A percentile compares a stretch with the other conserved stretches of the same genome.
Evolutionary conservation across 2,113 vertebrate genomes (phyloP).

Genomic region (Labrus mixtus): DNA sequence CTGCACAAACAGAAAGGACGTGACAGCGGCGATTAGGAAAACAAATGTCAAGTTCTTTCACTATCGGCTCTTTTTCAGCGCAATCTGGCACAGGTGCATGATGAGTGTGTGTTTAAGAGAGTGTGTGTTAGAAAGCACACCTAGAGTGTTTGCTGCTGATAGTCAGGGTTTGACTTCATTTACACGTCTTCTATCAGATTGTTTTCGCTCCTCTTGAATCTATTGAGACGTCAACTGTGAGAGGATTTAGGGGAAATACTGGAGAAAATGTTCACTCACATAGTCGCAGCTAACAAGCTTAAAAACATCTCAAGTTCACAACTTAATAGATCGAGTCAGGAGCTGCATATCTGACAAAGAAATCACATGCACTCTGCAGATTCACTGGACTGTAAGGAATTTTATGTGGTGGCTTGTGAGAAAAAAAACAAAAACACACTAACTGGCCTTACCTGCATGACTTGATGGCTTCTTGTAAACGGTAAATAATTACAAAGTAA

Average conservation of each 20-base stretch:
- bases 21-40: conserved; percentile 71
- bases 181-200: neutral
- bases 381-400: conserved; percentile 9
- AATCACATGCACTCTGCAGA: conserved; percentile 20
- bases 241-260: neutral
- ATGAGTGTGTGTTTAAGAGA: conserved; percentile 30
- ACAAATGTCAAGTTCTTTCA: conserved; percentile 75
- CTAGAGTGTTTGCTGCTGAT: conserved; percentile 9
- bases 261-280: neutral
- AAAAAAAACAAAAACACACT: conserved; percentile 24
- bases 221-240: neutral
- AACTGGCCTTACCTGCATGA: conserved; percentile 32
- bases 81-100: conserved; percentile 64
- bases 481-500: conserved; percentile 63
- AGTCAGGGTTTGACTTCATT: conserved; percentile 14
- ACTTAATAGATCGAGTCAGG: conserved; percentile 34
- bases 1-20: conserved; percentile 70
- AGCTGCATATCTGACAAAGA: conserved; percentile 11
- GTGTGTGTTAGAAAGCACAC: conserved; percentile 35
- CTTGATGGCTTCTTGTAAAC: conserved; percentile 32
- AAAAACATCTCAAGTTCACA: conserved; percentile 5
- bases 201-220: neutral
- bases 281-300: neutral
- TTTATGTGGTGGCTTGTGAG: conserved; percentile 30
- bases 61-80: conserved; percentile 64